Evolutionary conservation across 2,888 invertebrate species (phyloP), one percentile per base, ranked within the genome.

Genomic region (Urechis unicinctus): DNA sequence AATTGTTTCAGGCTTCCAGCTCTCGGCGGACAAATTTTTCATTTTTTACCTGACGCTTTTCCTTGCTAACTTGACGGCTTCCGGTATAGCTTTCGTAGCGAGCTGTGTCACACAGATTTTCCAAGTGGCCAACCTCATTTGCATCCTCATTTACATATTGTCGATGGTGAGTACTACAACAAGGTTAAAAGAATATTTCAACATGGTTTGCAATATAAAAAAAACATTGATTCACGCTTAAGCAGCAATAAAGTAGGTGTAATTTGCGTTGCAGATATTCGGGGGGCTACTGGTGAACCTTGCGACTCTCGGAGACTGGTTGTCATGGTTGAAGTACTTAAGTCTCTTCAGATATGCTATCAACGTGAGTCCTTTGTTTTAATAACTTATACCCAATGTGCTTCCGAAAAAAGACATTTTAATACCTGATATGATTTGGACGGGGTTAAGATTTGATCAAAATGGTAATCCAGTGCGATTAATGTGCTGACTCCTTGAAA

Each of bases 321-420:
- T 57, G 9, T 25, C 42, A 13, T 57, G 57, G 57, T 41, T 57
- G 5, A 22, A 58, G 43, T 57, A 43, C 48, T n/a, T 57, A 17
- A 57, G 57, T 30, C n/a, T 59, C 21, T 57, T 57, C 21, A 47
- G 52, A 31, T 57, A 57, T 43, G 57, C 28, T 1, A 22, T 52
- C 9, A 59, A 36, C 17, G 36, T 36, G 17, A 36, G 36, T 36
- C 9, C 36, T 17, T 36, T n/a, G n/a, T n/a, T n/a, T n/a, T n/a
- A n/a, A n/a, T n/a, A n/a, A n/a, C n/a, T n/a, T n/a, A n/a, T n/a
- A n/a, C n/a, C n/a, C n/a, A n/a, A n/a, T n/a, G n/a, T n/a, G n/a
- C n/a, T n/a, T n/a, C n/a, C n/a, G n/a, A n/a, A n/a, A n/a, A n/a
- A n/a, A n/a, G n/a, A n/a, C n/a, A n/a, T n/a, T n/a, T n/a, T n/a